Base-by-base conservation (phyloP, 2,888 invertebrate species). In the Linyphia triangularis region DNA sequence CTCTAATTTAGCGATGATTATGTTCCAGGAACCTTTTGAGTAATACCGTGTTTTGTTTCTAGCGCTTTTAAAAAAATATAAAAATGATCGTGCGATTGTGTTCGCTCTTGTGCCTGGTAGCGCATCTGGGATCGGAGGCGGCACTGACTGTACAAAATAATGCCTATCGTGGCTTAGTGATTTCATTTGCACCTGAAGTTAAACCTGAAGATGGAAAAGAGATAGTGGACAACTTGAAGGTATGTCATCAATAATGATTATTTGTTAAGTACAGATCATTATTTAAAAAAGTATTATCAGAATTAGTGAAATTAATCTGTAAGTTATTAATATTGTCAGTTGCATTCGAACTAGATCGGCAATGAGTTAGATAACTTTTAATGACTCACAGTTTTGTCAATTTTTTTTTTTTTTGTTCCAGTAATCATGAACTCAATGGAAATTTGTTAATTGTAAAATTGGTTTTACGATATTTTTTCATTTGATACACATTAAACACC, bases 121-220 rank as follows among this genome's bases (percentile, higher is more conserved):
- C 10, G 28, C 37, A 1, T 19, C 24, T 26, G n/a, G 22, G 7
- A 77, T n/a, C 33, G 3, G 33, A 59, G 13, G 78, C 81, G 28
- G 59, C 73, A 86, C 73, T 75, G n/a, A 67, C 65, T 7, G 28
- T 81, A 19, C 57, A 73, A 57, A 22, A 79, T 3, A 22, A 40
- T 37, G 81, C 57, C 16, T 81, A 73, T 30, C 61, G 43, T 6
- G 67, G 67, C 73, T 59, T 86, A 2, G 10, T 86, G 67, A 40
- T 86, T 16, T 75, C 81, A 22, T 86, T 86, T 73, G 51, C 86
- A 22, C 75, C 72, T 4, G 81, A 67, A 28, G 65, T 86, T 10
- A 4, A 7, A 0, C 10, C 13, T 0, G 65, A 57, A 13, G 37
- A 67, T 24, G 73, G 59, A 16, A 19, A 30, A 51, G n/a, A 16